Evolutionary conservation across 1,140 invertebrate genomes (phyloP).

Genomic region (Laupala kohalensis): DNA sequence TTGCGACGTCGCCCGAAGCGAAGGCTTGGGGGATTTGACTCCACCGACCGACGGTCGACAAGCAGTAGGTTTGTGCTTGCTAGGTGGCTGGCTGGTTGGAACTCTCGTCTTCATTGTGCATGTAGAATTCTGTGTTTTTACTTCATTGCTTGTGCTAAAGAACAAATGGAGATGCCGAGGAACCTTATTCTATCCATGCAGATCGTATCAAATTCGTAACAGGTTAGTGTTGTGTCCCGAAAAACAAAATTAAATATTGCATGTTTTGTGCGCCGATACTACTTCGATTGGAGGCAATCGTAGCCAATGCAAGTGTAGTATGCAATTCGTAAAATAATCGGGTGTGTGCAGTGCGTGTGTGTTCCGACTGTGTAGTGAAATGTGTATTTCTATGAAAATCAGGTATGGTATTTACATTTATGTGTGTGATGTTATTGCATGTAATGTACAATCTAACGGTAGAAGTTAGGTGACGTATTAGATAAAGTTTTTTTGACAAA

Average conservation of each 20-base stretch:
- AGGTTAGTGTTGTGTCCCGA: not conserved
- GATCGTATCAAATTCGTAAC: not conserved
- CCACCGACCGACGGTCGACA: not conserved
- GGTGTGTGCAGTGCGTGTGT: not conserved
- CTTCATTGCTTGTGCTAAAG: slow-evolving; percentile 8
- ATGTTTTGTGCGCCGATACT: not conserved
- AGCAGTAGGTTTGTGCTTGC: slow-evolving; percentile 15
- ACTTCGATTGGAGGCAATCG: not conserved
- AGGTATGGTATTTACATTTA: not conserved
- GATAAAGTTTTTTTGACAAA: too few relatives aligned
- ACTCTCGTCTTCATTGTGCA: not conserved
- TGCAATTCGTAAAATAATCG: not conserved
- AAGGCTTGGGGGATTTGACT: slow-evolving; percentile 10
- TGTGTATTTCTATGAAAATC: not conserved
- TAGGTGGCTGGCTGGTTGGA: slow-evolving; percentile 10
- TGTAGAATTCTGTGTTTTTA: slow-evolving; percentile 9
- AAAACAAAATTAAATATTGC: not conserved
- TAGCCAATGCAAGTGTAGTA: not conserved
- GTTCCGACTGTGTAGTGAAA: not conserved
- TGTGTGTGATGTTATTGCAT: not conserved
- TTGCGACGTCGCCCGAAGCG: slow-evolving; percentile 9
- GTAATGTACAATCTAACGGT: not conserved
- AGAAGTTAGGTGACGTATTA: not conserved
- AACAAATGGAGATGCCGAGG: not conserved
- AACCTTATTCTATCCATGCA: not conserved